Conservation (phyloP, 2,113 vertebrate genomes). For the Trichomycterus rosablanca region DNA sequence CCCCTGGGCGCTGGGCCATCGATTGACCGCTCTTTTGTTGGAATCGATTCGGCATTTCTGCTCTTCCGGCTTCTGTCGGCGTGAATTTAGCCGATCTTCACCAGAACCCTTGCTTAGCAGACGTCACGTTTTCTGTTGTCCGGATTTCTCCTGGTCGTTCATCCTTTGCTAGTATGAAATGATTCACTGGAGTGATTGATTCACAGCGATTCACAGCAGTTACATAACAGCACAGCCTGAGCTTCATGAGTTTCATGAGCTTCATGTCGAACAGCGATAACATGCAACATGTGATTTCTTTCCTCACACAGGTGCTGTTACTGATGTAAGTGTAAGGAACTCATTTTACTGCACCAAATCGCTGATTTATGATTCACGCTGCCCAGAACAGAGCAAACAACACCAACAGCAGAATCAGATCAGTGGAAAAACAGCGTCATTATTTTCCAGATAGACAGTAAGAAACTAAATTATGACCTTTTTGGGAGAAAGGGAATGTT, state of each 20-base stretch:
- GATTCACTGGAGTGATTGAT: no score
- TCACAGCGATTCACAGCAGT: no score
- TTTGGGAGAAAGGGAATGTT: neutral
- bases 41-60: constrained; percentile 7
- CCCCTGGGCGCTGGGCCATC: constrained; percentile 44
- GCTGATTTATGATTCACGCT: constrained; percentile 55
- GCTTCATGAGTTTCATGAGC: no score
- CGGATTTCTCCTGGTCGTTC: neutral
- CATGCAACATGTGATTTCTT: constrained; percentile 24
- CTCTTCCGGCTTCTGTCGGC: constrained; percentile 13
- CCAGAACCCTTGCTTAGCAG: neutral
- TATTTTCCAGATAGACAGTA: constrained; percentile 56
- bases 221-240: neutral
- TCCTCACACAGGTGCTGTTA: constrained; percentile 47
- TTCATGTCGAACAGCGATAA: constrained; percentile 13
- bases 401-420: no score
- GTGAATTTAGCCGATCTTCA: constrained; percentile 5
- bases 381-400: no score
- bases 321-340: no score
- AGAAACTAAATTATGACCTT: constrained; percentile 55
- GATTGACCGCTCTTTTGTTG: constrained; percentile 32
- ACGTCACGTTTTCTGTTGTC: neutral
- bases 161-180: neutral
- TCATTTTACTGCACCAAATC: constrained; percentile 47
- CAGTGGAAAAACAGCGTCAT: constrained; percentile 57